Evolutionary conservation across 2,888 invertebrate genomes (phyloP).

Genomic region (Athrips mouffetella): DNA sequence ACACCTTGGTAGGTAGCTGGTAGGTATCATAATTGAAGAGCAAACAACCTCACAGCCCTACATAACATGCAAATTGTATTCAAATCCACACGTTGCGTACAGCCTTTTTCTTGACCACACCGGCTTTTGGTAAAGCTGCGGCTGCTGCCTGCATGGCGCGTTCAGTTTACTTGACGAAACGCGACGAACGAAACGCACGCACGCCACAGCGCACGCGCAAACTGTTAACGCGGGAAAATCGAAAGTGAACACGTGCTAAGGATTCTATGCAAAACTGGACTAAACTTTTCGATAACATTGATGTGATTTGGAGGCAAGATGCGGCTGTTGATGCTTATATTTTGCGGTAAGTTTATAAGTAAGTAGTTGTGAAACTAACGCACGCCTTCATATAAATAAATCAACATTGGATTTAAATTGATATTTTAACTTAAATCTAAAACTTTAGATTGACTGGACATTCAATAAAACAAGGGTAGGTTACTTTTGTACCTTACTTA

Average conservation of each 20-base stretch:
- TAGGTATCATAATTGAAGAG: too few relatives aligned
- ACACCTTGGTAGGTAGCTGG: too few relatives aligned
- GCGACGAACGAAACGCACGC: conserved; percentile 61
- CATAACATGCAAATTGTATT: conserved; percentile 26
- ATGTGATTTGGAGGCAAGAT: conserved; percentile 42
- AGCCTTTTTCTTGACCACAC: conserved; percentile 19
- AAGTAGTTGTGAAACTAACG: too few relatives aligned
- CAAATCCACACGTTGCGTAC: conserved; percentile 22
- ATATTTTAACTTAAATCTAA: too few relatives aligned
- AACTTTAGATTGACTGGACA: too few relatives aligned
- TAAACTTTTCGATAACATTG: conserved; percentile 27
- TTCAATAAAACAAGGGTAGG: too few relatives aligned
- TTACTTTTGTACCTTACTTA: too few relatives aligned
- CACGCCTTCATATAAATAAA: too few relatives aligned
- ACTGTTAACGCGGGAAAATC: conserved; percentile 35
- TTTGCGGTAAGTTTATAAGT: conserved; percentile 60
- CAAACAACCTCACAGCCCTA: conserved; percentile 1
- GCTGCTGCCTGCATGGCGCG: conserved; percentile 27
- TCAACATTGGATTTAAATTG: too few relatives aligned
- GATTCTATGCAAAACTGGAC: conserved; percentile 16
- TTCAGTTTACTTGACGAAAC: conserved; percentile 51
- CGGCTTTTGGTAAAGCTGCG: too few relatives aligned
- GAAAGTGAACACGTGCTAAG: conserved; percentile 39
- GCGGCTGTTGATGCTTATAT: conserved; percentile 52
- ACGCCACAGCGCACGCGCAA: conserved; percentile 34